Base-by-base conservation (phyloP, 2,888 invertebrate genomes). In the Halictus quadricinctus region DNA sequence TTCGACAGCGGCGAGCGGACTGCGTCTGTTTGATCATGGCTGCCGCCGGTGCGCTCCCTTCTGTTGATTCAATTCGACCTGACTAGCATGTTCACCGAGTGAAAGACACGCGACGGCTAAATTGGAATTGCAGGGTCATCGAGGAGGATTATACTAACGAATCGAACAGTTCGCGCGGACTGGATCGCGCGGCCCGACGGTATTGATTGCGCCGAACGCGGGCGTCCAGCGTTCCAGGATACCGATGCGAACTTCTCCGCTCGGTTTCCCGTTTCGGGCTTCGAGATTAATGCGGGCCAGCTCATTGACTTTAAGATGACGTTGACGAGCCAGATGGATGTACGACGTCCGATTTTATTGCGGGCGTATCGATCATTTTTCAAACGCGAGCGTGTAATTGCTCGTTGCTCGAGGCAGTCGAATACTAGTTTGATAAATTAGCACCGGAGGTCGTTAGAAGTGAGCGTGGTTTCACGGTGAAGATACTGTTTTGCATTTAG, bases 121-220 rank as follows among this genome's bases (percentile, higher is more conserved):
- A 82, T 43, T 72, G 60, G 43, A 75, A 82, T 72, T 60, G 43
- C 72, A 21, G 60, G 41, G 64, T 72, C 60, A 54, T 54, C 43
- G 64, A 43, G n/a, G 6, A 41, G 25, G 5, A 29, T 72, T 36
- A 69, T 74, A 12, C 43, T n/a, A 54, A 64, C 41, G 66, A 46
- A 66, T 18, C n/a, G 66, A 74, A 58, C n/a, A 29, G 18, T 15
- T 15, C 54, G 10, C 41, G 15, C 15, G 21, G 29, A 82, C 54
- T 7, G 43, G 43, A 66, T 73, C 72, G 36, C 72, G 54, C 43
- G 54, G 15, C 10, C 43, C n/a, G 69, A 69, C 50, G 41, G 25
- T 79, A 80, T 80, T 72, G 66, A 80, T 72, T 54, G n/a, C 36
- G 6, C 15, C 50, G 29, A 54, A 64, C 43, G 29, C 64, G 25